phyloP scores from a whole-genome alignment of 30 jellyfish, hydroid and myxozoan species.

The Rhopilema esculentum region DNA sequence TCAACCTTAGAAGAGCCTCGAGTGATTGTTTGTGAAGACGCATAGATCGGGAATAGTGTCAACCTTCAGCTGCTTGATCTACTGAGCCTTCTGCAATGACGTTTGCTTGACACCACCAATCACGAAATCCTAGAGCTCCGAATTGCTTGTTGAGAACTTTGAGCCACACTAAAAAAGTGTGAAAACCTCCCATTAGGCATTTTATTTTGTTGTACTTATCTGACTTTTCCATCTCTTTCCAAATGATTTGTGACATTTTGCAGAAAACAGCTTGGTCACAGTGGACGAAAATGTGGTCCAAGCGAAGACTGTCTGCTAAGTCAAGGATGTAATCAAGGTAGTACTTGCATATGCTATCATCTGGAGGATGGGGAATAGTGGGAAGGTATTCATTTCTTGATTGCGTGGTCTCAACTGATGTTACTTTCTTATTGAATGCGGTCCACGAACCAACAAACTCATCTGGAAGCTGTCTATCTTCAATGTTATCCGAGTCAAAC shows the following conservation, averaged over 20 bases:
- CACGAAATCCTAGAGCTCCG: slow-evolving; percentile 42
- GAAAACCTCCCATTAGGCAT: slow-evolving; percentile 66
- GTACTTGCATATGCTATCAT: slow-evolving; percentile 54
- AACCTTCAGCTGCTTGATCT: slow-evolving; percentile 71
- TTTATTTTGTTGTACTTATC: slow-evolving; percentile 54
- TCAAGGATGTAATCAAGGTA: slow-evolving; percentile 70
- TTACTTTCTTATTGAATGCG: slow-evolving; percentile 59
- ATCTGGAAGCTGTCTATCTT: slow-evolving; percentile 42
- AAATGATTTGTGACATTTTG: slow-evolving; percentile 45
- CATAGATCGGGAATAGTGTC: slow-evolving; percentile 62
- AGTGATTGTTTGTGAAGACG: slow-evolving; percentile 65
- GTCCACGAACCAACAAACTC: slow-evolving; percentile 61
- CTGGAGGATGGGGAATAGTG: slow-evolving; percentile 69
- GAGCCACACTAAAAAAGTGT: slow-evolving; percentile 59
- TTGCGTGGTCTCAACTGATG: slow-evolving; percentile 66
- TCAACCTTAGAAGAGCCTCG: slow-evolving; percentile 53
- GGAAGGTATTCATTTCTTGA: slow-evolving; percentile 68
- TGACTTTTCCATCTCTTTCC: slow-evolving; percentile 37
- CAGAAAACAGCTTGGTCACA: slow-evolving; percentile 59
- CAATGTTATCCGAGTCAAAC: slow-evolving; percentile 43
- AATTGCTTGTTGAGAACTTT: slow-evolving; percentile 53
- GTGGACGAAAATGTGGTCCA: slow-evolving; percentile 63
- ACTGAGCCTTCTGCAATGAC: slow-evolving; percentile 70
- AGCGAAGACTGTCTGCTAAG: slow-evolving; percentile 63
- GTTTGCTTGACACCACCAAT: slow-evolving; percentile 50